Percentiles rank a stretch among this genome's conserved stretches.
These are phyloP conservation scores for Crocuta crocuta DNA, from an alignment of 2,113 vertebrate genomes.

Conservation along the genomic window DNA sequence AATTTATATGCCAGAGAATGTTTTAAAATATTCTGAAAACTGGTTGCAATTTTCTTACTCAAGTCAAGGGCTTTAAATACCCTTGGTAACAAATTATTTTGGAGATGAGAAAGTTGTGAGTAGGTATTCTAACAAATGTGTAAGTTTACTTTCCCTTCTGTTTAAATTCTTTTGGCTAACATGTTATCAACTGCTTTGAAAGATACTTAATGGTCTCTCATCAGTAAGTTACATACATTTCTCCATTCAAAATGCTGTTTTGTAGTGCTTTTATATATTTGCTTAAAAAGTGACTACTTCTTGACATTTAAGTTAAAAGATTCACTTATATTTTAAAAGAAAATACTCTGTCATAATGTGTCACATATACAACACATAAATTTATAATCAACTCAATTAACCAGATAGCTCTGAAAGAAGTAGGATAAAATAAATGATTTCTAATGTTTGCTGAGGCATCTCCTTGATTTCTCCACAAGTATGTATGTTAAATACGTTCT, in stretches of 20 bases:
- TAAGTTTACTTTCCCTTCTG: not conserved
- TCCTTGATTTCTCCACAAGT: not conserved
- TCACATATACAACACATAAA: not conserved
- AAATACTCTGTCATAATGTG: not conserved
- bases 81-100: not conserved
- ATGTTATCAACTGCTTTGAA: not conserved
- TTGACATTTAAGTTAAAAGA: not conserved
- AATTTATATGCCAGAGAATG: not conserved
- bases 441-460: not conserved
- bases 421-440: not conserved
- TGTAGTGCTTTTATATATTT: not conserved
- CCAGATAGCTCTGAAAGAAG: not conserved
- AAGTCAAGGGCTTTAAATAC: not conserved
- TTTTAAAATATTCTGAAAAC: not conserved
- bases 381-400: conserved; percentile 18
- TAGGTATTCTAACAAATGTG: not conserved
- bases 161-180: conserved; percentile 10
- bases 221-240: conserved; percentile 17
- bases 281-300: not conserved
- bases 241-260: not conserved
- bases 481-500: not conserved
- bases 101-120: not conserved
- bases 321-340: conserved; percentile 14
- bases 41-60: not conserved
- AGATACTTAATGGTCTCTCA: not conserved